Conservation (phyloP, 2,797 vertebrate genomes). For the Malacoraja senta region DNA sequence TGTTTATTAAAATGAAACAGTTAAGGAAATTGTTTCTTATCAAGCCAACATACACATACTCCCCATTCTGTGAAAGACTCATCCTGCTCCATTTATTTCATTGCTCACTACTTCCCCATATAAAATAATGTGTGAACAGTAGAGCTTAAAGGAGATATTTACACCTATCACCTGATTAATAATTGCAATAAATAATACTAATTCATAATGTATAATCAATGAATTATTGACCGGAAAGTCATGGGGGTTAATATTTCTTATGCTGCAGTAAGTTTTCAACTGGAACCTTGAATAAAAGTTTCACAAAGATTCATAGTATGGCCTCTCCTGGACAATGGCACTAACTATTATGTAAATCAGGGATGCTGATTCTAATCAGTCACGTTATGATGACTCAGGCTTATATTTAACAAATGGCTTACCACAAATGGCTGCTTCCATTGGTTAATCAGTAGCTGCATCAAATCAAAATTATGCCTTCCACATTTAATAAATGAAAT, state of each 20-base stretch:
- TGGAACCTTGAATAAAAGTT: neutral
- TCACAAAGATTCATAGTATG: neutral
- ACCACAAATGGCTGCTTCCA: neutral
- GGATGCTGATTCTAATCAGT: neutral
- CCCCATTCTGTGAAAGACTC: constrained; percentile 7
- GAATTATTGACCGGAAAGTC: neutral
- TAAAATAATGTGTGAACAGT: neutral
- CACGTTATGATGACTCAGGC: neutral
- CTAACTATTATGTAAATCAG: neutral
- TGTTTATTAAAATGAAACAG: constrained; percentile 36
- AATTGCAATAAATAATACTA: neutral
- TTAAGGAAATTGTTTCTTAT: constrained; percentile 32
- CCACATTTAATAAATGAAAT: neutral
- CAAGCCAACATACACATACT: neutral
- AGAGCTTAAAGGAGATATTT: neutral
- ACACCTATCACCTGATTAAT: neutral
- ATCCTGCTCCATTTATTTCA: constrained; percentile 25
- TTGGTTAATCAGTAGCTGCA: neutral
- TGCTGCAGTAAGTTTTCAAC: neutral
- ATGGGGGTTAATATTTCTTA: neutral
- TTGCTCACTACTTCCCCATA: neutral
- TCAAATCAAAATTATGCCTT: neutral
- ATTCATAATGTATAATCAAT: neutral
- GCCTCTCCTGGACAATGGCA: neutral
- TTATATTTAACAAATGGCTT: neutral